Evolutionary conservation across 2,888 invertebrate species (phyloP), one percentile per base, ranked within the genome.

Genomic region (Acrobasis suavella): DNA sequence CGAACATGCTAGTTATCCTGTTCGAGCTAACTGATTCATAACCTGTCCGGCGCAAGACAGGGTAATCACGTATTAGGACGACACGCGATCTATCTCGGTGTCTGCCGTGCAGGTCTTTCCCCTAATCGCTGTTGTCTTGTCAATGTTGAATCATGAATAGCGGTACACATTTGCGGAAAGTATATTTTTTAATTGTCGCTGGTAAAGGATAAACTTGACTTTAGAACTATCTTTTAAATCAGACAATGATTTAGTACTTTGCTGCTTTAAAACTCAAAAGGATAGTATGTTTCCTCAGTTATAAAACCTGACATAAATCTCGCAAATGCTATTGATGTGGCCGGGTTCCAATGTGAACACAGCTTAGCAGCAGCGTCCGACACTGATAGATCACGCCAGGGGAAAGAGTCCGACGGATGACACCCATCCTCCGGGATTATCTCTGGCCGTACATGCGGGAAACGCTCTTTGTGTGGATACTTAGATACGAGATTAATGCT

Each of bases 341-440:
- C 22, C 52, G 17, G 17, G 14, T 62, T 58, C 62, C 61, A 58
- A 51, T 64, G 65, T 65, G 65, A 67, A 64, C 65, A 62, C 62
- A 52, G 50, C 58, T 38, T 55, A 17, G 22, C 62, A 50, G 51
- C 59, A 52, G 42, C 42, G 58, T 60, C 15, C 16, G 71, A 69
- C 71, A 64, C 69, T 69, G 71, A 71, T 71, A 65, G 69, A 71
- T 71, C 66, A 66, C 60, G 58, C 38, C 65, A 49, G 49, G 58
- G 62, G 65, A 66, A 61, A 64, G 65, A 52, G 37, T 51, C 54
- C 66, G 65, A 67, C 68, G 63, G 67, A 65, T 64, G 67, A 66
- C 63, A 64, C 65, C 64, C 63, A 62, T 66, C 60, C 60, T 52
- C 67, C 61, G 46, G 69, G 68, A 69, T 71, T 71, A 71, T 60